These are phyloP conservation scores for Arnoldichthys spilopterus DNA, from an alignment of 2,797 vertebrate species.

Conservation along the genomic window DNA sequence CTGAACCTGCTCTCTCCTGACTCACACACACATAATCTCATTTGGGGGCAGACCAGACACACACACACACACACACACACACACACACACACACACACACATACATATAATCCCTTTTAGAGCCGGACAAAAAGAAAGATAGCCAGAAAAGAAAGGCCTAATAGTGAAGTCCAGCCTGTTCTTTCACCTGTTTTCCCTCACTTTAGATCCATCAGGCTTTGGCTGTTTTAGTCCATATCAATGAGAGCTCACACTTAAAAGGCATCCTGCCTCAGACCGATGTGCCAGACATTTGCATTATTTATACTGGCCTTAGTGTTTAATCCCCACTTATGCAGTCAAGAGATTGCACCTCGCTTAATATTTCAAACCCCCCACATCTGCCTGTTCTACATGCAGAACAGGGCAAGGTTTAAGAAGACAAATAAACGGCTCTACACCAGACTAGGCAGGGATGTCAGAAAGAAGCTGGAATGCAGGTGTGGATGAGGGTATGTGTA, in stretches of 20 bases:
- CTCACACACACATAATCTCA: conserved; percentile 53
- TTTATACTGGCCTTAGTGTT: conserved; percentile 64
- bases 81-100: conserved; percentile 64
- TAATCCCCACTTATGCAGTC: conserved; percentile 68
- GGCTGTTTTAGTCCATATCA: conserved; percentile 61
- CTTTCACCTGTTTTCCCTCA: conserved; percentile 50
- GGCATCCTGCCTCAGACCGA: conserved; percentile 61
- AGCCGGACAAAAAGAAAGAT: conserved; percentile 55
- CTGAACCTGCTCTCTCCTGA: conserved; percentile 69
- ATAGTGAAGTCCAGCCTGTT: conserved; percentile 72
- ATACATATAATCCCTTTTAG: conserved; percentile 65
- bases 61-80: conserved; percentile 72
- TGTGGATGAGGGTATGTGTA: conserved; percentile 9
- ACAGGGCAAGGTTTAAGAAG: conserved; percentile 37
- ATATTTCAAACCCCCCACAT: conserved; percentile 66
- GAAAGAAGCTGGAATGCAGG: not conserved
- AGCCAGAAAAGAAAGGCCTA: conserved; percentile 70
- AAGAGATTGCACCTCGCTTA: conserved; percentile 63
- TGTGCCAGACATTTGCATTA: conserved; percentile 66
- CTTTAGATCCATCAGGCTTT: conserved; percentile 64
- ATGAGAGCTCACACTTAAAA: conserved; percentile 72
- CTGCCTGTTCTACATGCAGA: conserved; percentile 33
- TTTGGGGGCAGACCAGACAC: conserved; percentile 48
- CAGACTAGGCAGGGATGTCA: not conserved
- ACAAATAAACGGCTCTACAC: conserved; percentile 28